These are phyloP conservation scores for Desmophyllum pertusum DNA, from an alignment of 92 coral and sea anemone species.

Conservation along the genomic window DNA sequence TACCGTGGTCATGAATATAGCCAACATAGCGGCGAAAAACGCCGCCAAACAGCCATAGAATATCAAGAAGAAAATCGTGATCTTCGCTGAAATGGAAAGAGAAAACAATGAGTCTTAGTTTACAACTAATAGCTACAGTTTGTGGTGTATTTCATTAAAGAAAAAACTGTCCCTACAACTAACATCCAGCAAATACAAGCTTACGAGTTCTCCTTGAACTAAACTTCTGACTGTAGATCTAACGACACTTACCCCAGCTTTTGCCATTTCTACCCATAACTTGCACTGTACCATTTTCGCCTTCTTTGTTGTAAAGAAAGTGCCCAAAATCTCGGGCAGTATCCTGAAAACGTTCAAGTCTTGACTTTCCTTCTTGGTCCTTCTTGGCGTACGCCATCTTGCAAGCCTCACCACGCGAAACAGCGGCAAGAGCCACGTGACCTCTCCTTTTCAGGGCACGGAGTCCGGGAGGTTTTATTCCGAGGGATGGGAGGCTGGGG, in stretches of 20 bases:
- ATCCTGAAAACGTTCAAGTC: slow-evolving; percentile 60
- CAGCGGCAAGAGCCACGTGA: slow-evolving; percentile 75
- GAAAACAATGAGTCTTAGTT: not conserved
- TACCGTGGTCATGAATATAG: slow-evolving; percentile 82
- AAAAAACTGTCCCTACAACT: slow-evolving; percentile 9
- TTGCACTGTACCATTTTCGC: slow-evolving; percentile 64
- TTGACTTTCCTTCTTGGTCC: slow-evolving; percentile 78
- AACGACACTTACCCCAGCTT: slow-evolving; percentile 90
- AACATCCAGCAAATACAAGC: slow-evolving; percentile 1
- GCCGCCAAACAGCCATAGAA: slow-evolving; percentile 92
- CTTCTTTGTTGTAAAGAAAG: slow-evolving; percentile 84
- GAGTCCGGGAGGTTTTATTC: not conserved
- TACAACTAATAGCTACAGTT: not conserved
- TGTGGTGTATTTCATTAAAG: not conserved
- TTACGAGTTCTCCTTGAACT: not conserved
- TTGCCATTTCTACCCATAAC: slow-evolving; percentile 89
- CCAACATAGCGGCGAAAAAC: slow-evolving; percentile 95
- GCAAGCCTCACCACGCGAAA: slow-evolving; percentile 79
- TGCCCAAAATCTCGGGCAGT: slow-evolving; percentile 56
- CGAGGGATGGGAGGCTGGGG: slow-evolving; percentile 45
- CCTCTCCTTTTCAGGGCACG: slow-evolving; percentile 24
- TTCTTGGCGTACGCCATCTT: slow-evolving; percentile 97
- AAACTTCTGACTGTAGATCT: not conserved
- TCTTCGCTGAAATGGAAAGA: slow-evolving; percentile 75
- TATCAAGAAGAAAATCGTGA: slow-evolving; percentile 83